Percentiles rank a stretch among this genome's conserved stretches.
These are phyloP conservation scores for Hypotaenidia philippensis DNA, from an alignment of 2,797 vertebrate genomes.

Conservation along the genomic window DNA sequence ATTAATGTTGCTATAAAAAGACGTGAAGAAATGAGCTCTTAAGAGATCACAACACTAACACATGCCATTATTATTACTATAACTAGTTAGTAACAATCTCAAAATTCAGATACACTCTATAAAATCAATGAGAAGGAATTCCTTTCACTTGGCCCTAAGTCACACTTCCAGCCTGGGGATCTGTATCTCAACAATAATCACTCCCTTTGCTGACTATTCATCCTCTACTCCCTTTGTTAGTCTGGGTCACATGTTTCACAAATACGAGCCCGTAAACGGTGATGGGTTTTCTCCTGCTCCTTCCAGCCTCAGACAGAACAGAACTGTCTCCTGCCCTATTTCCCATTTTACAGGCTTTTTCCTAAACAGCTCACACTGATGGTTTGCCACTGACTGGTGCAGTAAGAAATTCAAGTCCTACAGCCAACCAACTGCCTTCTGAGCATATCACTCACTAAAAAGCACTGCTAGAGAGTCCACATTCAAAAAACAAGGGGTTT, in stretches of 20 bases:
- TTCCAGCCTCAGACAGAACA: conserved; percentile 8
- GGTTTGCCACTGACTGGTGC: neutral
- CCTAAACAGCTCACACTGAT: neutral
- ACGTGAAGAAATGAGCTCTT: conserved; percentile 25
- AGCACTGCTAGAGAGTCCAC: neutral
- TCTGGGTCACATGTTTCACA: conserved; percentile 10
- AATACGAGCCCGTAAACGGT: conserved; percentile 11
- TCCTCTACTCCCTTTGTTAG: conserved; percentile 10
- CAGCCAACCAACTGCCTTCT: neutral
- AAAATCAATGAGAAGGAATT: conserved; percentile 29
- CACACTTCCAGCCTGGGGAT: neutral
- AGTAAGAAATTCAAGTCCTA: neutral
- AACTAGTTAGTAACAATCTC: conserved; percentile 32
- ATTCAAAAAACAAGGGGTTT: neutral
- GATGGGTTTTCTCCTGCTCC: conserved; percentile 13
- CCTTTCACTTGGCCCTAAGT: neutral
- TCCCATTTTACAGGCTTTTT: neutral
- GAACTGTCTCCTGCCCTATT: neutral
- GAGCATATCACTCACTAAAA: neutral
- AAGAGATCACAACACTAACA: conserved; percentile 40
- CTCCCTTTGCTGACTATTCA: conserved; percentile 20
- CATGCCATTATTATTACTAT: conserved; percentile 55
- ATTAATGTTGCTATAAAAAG: conserved; percentile 73
- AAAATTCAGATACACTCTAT: neutral
- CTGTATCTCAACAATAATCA: neutral